These are phyloP conservation scores for Koerneria pararmatus DNA, from an alignment of 2,888 invertebrate species.

Conservation along the genomic window DNA sequence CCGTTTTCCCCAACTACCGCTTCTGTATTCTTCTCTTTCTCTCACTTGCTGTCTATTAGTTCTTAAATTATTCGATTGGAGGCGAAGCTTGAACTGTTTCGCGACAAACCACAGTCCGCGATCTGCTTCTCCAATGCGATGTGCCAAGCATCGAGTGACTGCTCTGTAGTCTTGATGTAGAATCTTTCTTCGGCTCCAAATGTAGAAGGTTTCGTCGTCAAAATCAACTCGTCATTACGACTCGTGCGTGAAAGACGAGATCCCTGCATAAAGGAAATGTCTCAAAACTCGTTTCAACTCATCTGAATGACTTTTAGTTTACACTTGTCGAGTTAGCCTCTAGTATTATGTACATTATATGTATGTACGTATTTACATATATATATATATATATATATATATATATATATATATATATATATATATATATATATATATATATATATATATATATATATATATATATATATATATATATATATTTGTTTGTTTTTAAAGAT, in stretches of 20 bases:
- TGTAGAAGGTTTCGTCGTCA: slow-evolving; percentile 15
- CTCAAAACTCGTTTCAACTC: no score
- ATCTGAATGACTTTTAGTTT: no score
- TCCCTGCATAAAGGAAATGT: slow-evolving; percentile 26
- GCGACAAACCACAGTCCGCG: slow-evolving; percentile 33
- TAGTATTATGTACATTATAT: background rate
- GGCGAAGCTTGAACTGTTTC: background rate
- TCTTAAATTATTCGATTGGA: no score
- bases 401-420: background rate
- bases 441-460: no score
- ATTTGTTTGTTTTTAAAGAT: no score
- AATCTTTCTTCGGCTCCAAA: slow-evolving; percentile 15
- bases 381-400: background rate
- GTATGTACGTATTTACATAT: background rate
- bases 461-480: no score
- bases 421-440: no score
- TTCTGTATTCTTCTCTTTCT: no score
- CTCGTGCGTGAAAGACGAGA: slow-evolving; percentile 31
- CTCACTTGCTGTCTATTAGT: no score
- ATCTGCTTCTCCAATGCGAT: slow-evolving; percentile 37
- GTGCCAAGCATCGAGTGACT: slow-evolving; percentile 33
- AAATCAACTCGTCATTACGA: slow-evolving; percentile 19
- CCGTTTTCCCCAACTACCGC: no score
- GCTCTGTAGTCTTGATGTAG: slow-evolving; percentile 20
- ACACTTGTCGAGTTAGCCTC: no score